These are phyloP conservation scores for Synanthedon formicaeformis DNA, from an alignment of 2,888 invertebrate species.

Conservation along the genomic window DNA sequence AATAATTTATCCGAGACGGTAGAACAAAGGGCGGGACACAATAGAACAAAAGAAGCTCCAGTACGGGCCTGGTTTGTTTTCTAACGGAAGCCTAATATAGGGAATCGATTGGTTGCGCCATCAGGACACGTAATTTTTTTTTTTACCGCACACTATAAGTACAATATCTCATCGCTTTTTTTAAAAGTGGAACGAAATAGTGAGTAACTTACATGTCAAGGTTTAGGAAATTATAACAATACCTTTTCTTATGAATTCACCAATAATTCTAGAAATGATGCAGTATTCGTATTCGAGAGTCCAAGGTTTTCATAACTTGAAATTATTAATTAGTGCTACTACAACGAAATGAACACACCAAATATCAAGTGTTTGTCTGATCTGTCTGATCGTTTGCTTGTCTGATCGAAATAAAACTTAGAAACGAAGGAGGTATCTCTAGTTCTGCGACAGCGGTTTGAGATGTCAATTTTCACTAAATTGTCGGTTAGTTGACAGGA, in stretches of 20 bases:
- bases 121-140: slow-evolving; percentile 40
- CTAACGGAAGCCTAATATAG: slow-evolving; percentile 58
- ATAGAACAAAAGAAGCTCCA: slow-evolving; percentile 60
- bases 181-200: background rate
- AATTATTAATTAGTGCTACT: no score
- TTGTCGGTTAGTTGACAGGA: slow-evolving; percentile 41
- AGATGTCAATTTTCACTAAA: slow-evolving; percentile 48
- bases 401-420: no score
- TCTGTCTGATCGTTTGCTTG: no score
- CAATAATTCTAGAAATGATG: no score
- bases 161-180: slow-evolving; percentile 2
- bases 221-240: no score
- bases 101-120: slow-evolving; percentile 58
- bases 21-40: slow-evolving; percentile 61
- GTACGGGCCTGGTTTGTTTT: slow-evolving; percentile 54
- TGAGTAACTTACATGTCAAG: no score
- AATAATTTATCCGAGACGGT: slow-evolving; percentile 64
- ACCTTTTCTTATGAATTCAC: no score
- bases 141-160: slow-evolving; percentile 29
- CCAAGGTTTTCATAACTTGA: no score
- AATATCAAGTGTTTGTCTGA: no score
- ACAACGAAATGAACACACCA: no score
- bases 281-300: no score
- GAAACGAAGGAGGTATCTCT: no score
- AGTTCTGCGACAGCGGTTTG: slow-evolving; percentile 5